Evolutionary conservation across 2,113 vertebrate genomes (phyloP).

Genomic region (Polypterus bichir): DNA sequence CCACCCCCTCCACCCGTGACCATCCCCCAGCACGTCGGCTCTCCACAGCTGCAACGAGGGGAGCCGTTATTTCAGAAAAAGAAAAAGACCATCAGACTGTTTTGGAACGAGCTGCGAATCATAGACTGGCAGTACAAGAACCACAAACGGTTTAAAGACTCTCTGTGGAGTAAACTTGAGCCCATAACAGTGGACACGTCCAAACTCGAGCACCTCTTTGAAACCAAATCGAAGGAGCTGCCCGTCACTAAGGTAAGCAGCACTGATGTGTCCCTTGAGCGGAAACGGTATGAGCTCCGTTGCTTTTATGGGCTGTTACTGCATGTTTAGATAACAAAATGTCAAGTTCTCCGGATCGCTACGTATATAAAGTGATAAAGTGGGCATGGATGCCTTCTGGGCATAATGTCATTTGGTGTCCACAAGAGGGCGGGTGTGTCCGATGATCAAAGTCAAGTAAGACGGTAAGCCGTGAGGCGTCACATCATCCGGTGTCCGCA

Average conservation of each 20-base stretch:
- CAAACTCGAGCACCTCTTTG: slow-evolving; percentile 93
- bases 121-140: slow-evolving; percentile 80
- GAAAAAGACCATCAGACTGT: slow-evolving; percentile 95
- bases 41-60: slow-evolving; percentile 66
- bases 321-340: no score
- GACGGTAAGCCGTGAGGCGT: no score
- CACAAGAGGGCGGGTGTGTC: no score
- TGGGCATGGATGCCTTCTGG: no score
- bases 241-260: slow-evolving; percentile 81
- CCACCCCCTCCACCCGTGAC: slow-evolving; percentile 52
- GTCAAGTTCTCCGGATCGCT: no score
- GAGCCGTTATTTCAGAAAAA: slow-evolving; percentile 83
- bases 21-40: slow-evolving; percentile 57
- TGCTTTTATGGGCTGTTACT: no score
- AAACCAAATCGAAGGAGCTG: slow-evolving; percentile 93
- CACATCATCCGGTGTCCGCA: no score
- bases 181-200: slow-evolving; percentile 87
- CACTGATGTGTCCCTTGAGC: neutral
- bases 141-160: slow-evolving; percentile 75
- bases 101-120: slow-evolving; percentile 92
- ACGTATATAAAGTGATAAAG: no score
- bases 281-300: no score
- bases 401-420: no score
- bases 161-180: slow-evolving; percentile 92
- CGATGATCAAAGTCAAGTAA: no score